Base-by-base conservation (phyloP, 23 tunicate genomes). In the Halocynthia roretzi region DNA sequence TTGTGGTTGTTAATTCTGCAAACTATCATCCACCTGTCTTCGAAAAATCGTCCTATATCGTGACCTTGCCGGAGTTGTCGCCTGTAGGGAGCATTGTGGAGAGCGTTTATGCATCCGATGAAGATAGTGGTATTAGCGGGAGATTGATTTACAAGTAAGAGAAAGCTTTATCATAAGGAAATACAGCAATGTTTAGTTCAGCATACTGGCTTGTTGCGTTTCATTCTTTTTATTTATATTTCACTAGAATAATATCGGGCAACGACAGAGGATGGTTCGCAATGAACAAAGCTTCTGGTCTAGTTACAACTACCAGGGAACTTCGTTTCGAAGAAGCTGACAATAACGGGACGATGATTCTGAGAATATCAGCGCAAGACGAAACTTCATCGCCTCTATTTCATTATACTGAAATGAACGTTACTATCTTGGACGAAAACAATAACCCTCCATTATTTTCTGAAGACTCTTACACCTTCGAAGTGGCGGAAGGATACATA, bases 401-500 rank as follows among this genome's bases (percentile, higher is more conserved):
- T 6, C 58, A 85, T 8, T 81, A 56, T 68, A 65, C 81, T 8
- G 18, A 80, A 0, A 78, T 94, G 5, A 48, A 14, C 8, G 76
- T 94, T 8, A 52, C 40, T 5, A 78, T 94, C 8, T 67, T 60
- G 7, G 96, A 83, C 64, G 91, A 67, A 60, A 88, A 94, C 61
- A 91, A 94, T 67, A 88, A 94, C 53, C 67, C 84, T 52, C 99
- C 99, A 12, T 56, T 48, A 0, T 94, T 94, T 79, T 71, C 61
- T 8, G 19, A 51, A 8, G 55, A 70, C 14, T 51, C 52, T 12
- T 68, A 77, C 63, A n/a, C 49, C 23, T 74, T 74, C 6, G 66
- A 76, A 50, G 82, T 79, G 51, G 0, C 63, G 8, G 44, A 72
- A 58, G 52, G 65, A 10, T 80, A 85, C 4, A 53, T 65, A 1